phyloP scores from a whole-genome alignment of 2,113 vertebrate species.

The Suricata suricatta region DNA sequence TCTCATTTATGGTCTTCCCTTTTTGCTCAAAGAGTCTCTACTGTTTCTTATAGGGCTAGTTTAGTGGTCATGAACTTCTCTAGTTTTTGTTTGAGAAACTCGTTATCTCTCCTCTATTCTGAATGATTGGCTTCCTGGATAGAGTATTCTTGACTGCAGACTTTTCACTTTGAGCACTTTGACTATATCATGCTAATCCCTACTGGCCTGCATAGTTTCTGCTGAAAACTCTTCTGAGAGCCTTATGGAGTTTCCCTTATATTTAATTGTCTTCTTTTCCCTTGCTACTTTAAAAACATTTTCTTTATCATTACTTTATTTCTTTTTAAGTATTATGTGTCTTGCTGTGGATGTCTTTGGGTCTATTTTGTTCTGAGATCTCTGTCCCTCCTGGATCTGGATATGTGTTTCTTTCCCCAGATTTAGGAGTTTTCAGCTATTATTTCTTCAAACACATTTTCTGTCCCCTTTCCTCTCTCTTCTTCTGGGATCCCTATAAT shows the following conservation, averaged over 20 bases:
- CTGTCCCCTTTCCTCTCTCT: background rate
- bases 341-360: too few relatives aligned
- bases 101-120: background rate
- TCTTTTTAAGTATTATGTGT: too few relatives aligned
- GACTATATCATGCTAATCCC: background rate
- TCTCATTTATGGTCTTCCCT: background rate
- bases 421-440: background rate
- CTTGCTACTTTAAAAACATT: background rate
- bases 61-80: background rate
- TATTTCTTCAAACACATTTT: background rate
- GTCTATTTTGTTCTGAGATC: too few relatives aligned
- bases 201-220: background rate
- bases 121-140: background rate
- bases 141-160: background rate
- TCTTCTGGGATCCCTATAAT: background rate
- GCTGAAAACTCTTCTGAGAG: background rate
- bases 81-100: background rate
- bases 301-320: too few relatives aligned
- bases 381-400: too few relatives aligned
- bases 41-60: background rate
- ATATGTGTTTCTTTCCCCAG: too few relatives aligned
- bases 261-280: background rate
- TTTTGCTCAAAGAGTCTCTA: background rate
- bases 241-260: background rate
- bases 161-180: background rate